Conservation (phyloP, 30 jellyfish, hydroid and myxozoan species). For the Pseudorhiza aurosa region DNA sequence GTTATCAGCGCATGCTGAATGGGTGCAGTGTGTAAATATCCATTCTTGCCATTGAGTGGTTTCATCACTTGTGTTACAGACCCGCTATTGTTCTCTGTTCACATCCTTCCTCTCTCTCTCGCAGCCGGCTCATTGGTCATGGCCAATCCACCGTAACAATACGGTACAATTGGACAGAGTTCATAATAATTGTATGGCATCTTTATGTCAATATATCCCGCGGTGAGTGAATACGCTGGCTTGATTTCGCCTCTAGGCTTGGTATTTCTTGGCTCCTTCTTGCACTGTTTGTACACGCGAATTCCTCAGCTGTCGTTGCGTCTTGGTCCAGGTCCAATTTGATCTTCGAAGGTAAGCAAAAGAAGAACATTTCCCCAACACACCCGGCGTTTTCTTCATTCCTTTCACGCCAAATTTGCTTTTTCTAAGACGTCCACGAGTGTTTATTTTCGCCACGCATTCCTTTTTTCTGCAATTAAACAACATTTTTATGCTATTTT, state of each 20-base stretch:
- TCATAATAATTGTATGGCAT: not conserved
- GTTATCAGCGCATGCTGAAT: not conserved
- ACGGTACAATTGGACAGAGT: slow-evolving; percentile 3
- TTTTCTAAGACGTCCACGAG: not conserved
- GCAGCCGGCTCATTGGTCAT: slow-evolving; percentile 18
- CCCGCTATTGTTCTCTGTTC: not conserved
- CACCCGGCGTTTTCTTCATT: too few species aligned
- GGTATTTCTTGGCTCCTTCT: slow-evolving; percentile 6
- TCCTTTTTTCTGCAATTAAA: not conserved
- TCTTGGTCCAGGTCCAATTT: not conserved
- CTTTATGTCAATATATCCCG: slow-evolving; percentile 43
- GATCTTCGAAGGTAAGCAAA: slow-evolving; percentile 50
- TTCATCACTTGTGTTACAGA: slow-evolving; percentile 2
- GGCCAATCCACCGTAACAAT: slow-evolving; percentile 35
- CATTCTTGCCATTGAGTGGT: not conserved
- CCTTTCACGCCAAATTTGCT: too few species aligned
- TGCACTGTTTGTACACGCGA: not conserved
- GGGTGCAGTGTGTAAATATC: not conserved
- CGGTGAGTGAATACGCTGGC: slow-evolving; percentile 5
- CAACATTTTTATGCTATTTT: not conserved
- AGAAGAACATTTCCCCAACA: too few species aligned
- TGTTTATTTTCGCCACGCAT: not conserved
- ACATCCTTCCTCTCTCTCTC: slow-evolving; percentile 5
- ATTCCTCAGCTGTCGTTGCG: slow-evolving; percentile 19
- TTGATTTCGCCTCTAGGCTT: slow-evolving; percentile 43